A percentile compares a stretch with the other conserved stretches of the same genome.
phyloP scores from a whole-genome alignment of 2,888 invertebrate species.

The Cephus pygmeus region DNA sequence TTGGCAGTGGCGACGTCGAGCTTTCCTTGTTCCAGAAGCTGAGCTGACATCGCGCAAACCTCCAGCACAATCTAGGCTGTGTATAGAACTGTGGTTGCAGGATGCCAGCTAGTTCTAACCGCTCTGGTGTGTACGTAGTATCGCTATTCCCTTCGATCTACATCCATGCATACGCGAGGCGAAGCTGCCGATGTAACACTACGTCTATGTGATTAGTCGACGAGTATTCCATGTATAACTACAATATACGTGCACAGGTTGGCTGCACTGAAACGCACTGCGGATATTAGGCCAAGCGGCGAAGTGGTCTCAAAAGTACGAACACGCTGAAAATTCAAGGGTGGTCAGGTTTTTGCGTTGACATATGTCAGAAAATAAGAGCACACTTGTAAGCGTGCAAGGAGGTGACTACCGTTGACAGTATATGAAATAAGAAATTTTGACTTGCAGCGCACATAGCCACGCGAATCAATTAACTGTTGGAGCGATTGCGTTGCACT shows the following conservation, averaged over 20 bases:
- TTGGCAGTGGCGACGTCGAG: constrained; percentile 26
- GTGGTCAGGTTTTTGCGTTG: no score
- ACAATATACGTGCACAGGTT: neutral
- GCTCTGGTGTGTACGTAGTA: constrained; percentile 27
- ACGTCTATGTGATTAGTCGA: constrained; percentile 19
- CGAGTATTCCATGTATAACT: neutral
- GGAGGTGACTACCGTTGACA: no score
- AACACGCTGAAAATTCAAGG: no score
- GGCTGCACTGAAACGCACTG: neutral
- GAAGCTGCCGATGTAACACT: constrained; percentile 29
- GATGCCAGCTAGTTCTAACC: constrained; percentile 32
- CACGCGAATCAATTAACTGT: no score
- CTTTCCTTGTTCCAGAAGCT: constrained; percentile 49
- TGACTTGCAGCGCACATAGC: no score
- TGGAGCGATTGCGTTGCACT: neutral
- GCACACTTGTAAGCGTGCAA: no score
- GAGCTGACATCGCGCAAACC: constrained; percentile 51
- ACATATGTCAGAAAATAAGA: no score
- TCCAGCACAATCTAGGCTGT: constrained; percentile 47
- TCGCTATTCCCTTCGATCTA: constrained; percentile 37
- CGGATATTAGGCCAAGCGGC: neutral
- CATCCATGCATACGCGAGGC: constrained; percentile 32
- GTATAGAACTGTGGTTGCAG: constrained; percentile 30
- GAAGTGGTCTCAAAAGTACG: neutral
- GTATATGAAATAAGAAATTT: no score